These are phyloP conservation scores for Dysidea cf. avara DNA, from an alignment of 37 sponge, comb jelly and placozoan genomes.

Conservation along the genomic window DNA sequence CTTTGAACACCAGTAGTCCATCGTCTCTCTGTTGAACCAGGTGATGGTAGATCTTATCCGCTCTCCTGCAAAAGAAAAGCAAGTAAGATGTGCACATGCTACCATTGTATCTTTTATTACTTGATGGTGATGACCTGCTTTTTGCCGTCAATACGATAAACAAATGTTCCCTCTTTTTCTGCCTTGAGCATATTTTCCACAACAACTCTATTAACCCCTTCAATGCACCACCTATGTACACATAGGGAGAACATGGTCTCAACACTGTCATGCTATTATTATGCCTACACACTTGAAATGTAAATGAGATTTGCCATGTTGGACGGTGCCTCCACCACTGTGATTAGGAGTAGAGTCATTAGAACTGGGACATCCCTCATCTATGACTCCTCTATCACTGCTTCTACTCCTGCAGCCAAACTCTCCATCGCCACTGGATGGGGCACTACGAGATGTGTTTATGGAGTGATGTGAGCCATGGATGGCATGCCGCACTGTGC, in stretches of 20 bases:
- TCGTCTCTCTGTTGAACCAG: constrained; percentile 18
- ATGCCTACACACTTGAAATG: too few relatives aligned
- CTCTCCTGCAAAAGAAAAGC: constrained; percentile 33
- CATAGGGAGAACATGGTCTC: not conserved
- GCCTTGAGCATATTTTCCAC: constrained; percentile 34
- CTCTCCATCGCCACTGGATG: constrained; percentile 30
- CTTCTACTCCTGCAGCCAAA: not conserved
- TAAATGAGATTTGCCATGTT: too few relatives aligned
- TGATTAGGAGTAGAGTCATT: not conserved
- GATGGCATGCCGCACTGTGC: not conserved
- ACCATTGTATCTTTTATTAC: too few relatives aligned
- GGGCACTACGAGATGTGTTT: constrained; percentile 20
- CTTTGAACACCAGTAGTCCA: too few relatives aligned
- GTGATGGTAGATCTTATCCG: constrained; percentile 66
- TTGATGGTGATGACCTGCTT: too few relatives aligned
- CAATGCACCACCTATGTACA: constrained; percentile 60
- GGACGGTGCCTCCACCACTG: constrained; percentile 11
- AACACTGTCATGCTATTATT: too few relatives aligned
- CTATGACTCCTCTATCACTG: constrained; percentile 5
- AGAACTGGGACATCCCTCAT: not conserved
- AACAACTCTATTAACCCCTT: constrained; percentile 37
- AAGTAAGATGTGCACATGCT: too few relatives aligned
- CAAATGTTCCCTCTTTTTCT: constrained; percentile 59
- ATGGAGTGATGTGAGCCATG: too few relatives aligned
- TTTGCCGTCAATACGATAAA: constrained; percentile 36